phyloP scores from a whole-genome alignment of 2,797 vertebrate species.

The Cheracebus regulus region DNA sequence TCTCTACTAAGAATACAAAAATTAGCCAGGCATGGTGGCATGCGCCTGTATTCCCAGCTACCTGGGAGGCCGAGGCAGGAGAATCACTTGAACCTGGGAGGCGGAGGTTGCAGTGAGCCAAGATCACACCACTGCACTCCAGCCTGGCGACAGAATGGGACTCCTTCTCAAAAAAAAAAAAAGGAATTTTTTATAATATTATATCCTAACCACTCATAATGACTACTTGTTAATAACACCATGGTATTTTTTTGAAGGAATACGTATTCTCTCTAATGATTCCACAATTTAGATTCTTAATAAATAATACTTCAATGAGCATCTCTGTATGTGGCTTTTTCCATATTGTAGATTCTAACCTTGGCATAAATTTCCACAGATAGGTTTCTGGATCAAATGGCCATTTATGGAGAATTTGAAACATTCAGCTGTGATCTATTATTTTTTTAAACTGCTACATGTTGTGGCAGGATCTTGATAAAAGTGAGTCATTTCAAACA shows the following conservation, averaged over 20 bases:
- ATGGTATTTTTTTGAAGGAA: not conserved
- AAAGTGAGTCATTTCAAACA: conserved; percentile 10
- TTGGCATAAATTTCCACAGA: not conserved
- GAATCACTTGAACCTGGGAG: too few relatives aligned
- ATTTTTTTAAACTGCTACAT: not conserved
- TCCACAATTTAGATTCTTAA: conserved; percentile 30
- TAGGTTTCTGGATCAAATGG: not conserved
- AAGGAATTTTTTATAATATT: not conserved
- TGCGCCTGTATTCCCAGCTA: too few relatives aligned
- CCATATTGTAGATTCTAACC: not conserved
- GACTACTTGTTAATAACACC: conserved; percentile 26
- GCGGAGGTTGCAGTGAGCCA: too few relatives aligned
- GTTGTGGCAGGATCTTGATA: not conserved
- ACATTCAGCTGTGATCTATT: not conserved
- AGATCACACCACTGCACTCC: too few relatives aligned
- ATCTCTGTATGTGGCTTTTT: not conserved
- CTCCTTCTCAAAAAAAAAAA: too few relatives aligned
- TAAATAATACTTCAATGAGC: not conserved
- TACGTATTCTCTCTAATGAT: not conserved
- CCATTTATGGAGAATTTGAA: not conserved
- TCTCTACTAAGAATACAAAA: too few relatives aligned
- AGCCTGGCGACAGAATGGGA: too few relatives aligned
- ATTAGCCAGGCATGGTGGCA: too few relatives aligned
- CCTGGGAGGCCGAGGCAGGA: too few relatives aligned
- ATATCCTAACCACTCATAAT: not conserved